Evolutionary conservation across 2,113 vertebrate species (phyloP).

Genomic region (Lophura nycthemera): DNA sequence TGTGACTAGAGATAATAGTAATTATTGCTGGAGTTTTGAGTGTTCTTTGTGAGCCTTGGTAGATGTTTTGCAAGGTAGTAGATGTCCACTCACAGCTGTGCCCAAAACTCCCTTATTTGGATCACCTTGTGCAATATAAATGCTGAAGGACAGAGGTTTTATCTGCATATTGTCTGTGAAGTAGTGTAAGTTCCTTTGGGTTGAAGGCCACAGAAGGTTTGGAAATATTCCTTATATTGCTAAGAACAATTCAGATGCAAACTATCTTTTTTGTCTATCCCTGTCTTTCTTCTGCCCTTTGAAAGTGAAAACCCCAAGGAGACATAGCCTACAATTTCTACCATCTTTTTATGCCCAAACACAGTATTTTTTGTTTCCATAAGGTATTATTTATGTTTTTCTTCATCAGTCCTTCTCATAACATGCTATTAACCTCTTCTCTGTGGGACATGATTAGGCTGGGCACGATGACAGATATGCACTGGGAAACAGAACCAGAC

Average conservation of each 20-base stretch:
- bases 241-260: not conserved
- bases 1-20: not conserved
- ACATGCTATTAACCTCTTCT: not conserved
- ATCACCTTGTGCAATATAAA: not conserved
- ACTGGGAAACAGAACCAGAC: not conserved
- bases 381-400: not conserved
- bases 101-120: not conserved
- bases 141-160: not conserved
- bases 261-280: not conserved
- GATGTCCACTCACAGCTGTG: not conserved
- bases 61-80: not conserved
- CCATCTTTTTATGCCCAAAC: not conserved
- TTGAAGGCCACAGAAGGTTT: not conserved
- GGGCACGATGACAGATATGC: not conserved
- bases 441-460: not conserved
- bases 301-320: not conserved
- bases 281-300: not conserved
- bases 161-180: not conserved
- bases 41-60: not conserved
- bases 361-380: not conserved
- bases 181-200: not conserved
- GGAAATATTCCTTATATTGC: not conserved
- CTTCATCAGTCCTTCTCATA: not conserved
- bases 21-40: not conserved
- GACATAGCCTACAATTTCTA: not conserved